Base-by-base conservation (phyloP, 2,888 invertebrate species). In the Chrysodeixis includens region DNA sequence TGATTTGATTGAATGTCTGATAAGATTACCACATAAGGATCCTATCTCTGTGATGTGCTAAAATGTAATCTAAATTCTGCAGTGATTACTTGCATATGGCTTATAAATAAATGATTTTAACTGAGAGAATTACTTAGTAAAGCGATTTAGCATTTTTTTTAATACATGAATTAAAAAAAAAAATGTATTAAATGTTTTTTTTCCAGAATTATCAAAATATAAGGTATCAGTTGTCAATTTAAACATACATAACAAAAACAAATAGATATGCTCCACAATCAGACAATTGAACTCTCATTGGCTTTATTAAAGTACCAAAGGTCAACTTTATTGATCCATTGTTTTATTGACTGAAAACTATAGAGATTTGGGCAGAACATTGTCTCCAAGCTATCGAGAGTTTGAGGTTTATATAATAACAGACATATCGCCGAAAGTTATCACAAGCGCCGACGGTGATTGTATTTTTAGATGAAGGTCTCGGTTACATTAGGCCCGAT, bases 381-480 rank as follows among this genome's bases (percentile, higher is more conserved):
- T 26, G 14, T 54, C 5, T 51, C 8, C 46, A 46, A 18, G 46
- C 8, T 40, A 52, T 9, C 14, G 2, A 32, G 53, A 40, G 53
- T 58, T 61, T 9, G 12, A 12, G 14, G 57, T 78, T 71, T 77
- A 76, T 69, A 63, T 76, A 75, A 75, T 75, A 65, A 51, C 44
- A 56, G 58, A 69, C 58, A 63, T 67, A 56, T 76, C 60, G 66
- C 51, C 72, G 78, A 74, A 80, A 73, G 76, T 78, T 79, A 85
- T 82, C 80, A 82, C 74, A 80, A 79, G 69, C 74, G 60, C 62
- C 69, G 80, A 78, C 76, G 85, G 77, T 83, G 82, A 83, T 78
- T 77, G 81, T 93, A 94, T 93, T 93, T 91, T 84, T 94, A 94
- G 93, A 86, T 77, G 93, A 93, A 94, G 94, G 94, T 94, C 92